Percentiles rank a stretch among this genome's conserved stretches.
Evolutionary conservation across 2,113 vertebrate species (phyloP).

Genomic region (Anhinga rufa): DNA sequence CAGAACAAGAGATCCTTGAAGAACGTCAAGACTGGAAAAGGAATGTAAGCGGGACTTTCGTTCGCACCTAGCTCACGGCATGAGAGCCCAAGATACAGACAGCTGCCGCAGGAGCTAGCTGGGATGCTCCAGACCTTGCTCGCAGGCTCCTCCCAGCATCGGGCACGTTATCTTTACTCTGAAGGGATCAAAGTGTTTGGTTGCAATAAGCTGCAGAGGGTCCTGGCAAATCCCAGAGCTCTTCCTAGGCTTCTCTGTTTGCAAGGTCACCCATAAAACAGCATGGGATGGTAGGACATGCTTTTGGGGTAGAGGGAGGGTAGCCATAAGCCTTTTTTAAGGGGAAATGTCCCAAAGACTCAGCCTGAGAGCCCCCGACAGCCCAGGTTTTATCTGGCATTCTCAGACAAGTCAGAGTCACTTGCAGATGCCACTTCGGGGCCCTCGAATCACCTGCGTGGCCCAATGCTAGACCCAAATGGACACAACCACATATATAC

Average conservation of each 20-base stretch:
- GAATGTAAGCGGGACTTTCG: background rate
- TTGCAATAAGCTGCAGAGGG: background rate
- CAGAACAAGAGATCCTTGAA: background rate
- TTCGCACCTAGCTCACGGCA: background rate
- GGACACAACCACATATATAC: fast-evolving
- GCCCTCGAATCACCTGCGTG: background rate
- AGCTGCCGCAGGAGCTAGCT: background rate
- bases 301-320: background rate
- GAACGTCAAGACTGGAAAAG: background rate
- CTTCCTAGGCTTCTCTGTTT: background rate
- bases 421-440: background rate
- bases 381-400: background rate
- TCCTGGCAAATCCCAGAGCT: background rate
- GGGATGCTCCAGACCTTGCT: background rate
- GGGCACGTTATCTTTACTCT: background rate
- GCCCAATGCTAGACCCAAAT: too few species aligned
- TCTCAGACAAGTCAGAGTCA: background rate
- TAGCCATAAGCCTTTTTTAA: background rate
- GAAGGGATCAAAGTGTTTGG: background rate
- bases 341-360: fast-evolving
- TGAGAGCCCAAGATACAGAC: background rate
- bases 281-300: fast-evolving
- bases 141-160: fast-evolving
- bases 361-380: background rate
- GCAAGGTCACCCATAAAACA: background rate